These are phyloP conservation scores for Oenanthe oenanthe DNA, from an alignment of 2,113 vertebrate genomes.

Conservation along the genomic window DNA sequence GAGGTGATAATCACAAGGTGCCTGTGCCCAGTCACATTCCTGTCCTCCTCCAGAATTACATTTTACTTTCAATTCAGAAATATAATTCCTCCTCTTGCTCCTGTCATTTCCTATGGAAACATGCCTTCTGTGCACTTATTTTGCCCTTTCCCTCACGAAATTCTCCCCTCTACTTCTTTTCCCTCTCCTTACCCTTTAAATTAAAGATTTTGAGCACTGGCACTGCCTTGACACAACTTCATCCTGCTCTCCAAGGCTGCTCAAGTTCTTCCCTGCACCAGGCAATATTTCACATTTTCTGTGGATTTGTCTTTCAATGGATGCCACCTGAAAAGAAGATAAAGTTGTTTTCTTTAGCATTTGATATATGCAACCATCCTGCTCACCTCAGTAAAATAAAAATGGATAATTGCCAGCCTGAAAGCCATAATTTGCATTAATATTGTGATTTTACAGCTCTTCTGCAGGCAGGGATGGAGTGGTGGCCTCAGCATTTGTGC, in stretches of 20 bases:
- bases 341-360: not conserved
- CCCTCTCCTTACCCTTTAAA: not conserved
- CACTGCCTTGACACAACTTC: not conserved
- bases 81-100: not conserved
- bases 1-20: not conserved
- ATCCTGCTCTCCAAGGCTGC: not conserved
- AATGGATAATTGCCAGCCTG: not conserved
- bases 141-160: not conserved
- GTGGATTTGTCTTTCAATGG: not conserved
- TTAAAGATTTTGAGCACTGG: not conserved
- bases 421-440: conserved; percentile 23
- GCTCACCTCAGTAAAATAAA: conserved; percentile 35
- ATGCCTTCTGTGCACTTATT: not conserved
- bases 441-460: not conserved
- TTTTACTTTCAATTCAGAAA: not conserved
- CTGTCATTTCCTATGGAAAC: not conserved
- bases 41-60: not conserved
- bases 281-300: not conserved
- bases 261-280: not conserved
- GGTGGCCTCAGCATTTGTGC: conserved; percentile 3
- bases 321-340: not conserved
- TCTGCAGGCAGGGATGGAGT: not conserved
- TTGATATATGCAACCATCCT: not conserved
- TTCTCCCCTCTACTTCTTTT: not conserved
- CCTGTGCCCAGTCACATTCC: not conserved